Evolutionary conservation across 2,797 vertebrate species (phyloP), one percentile per base, ranked within the genome.

Genomic region (Gymnopithys bicolor): DNA sequence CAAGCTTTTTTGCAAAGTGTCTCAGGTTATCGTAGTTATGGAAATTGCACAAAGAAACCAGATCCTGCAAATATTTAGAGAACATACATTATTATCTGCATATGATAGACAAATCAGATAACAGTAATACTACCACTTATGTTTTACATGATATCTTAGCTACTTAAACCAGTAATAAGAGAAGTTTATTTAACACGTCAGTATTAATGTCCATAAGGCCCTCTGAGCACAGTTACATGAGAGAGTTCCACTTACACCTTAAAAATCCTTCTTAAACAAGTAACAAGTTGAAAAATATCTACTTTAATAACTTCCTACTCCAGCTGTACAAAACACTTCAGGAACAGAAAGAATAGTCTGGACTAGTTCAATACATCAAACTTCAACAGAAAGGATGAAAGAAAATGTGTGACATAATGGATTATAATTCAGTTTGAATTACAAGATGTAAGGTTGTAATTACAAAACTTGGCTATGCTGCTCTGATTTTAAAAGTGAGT

Each of bases 21-120:
- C 99, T 98, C 98, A 99, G 97, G 97, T 99, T 99, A 98, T 99
- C 99, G 58, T 99, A 99, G 98, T 99, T 99, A 98, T 99, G 99
- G 97, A 99, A 99, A 98, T 99, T 99, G 97, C 99, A 99, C 90
- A 99, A 97, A 89, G 99, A 99, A 95, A 99, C 99, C 52, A 99
- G 98, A 96, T 99, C 99, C 99, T 99, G 97, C 25, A 97, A 97
- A 88, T 13, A 90, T 85, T 84, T 43, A 93, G 5, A 93, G 51
- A 92, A 76, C 15, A 19, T 2, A 18, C 6, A 19, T 87, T 60
- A 78, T 52, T 70, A 48, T 45, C 81, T 79, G 41, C 16, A 5
- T 2, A 12, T 8, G 41, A 62, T 0, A 75, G 24, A 13, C 35
- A 80, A 75, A 64, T 5, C 7, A 5, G 14, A 67, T 16, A 18